These are phyloP conservation scores for Delia radicum DNA, from an alignment of 1,140 invertebrate species.

Conservation along the genomic window DNA sequence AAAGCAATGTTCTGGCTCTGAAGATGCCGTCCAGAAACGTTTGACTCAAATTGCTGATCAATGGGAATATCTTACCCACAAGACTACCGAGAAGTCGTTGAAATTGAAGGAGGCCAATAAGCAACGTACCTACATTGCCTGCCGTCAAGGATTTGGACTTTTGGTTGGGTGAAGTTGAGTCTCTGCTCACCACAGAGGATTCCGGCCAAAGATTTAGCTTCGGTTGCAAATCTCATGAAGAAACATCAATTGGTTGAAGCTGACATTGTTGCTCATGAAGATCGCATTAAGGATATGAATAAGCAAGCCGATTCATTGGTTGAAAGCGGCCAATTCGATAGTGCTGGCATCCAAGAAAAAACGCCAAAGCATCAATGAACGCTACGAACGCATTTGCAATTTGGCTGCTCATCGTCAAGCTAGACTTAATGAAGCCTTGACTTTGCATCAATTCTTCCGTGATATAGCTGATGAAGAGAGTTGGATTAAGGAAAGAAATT, in stretches of 20 bases:
- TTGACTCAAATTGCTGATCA: constrained; percentile 95
- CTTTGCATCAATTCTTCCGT: constrained; percentile 97
- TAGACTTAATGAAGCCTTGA: constrained; percentile 92
- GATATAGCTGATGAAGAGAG: constrained; percentile 99
- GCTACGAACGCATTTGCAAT: constrained; percentile 91
- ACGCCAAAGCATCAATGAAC: constrained; percentile 88
- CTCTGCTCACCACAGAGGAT: constrained; percentile 93
- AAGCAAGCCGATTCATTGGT: constrained; percentile 90
- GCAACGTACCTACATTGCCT: constrained; percentile 97
- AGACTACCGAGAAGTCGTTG: constrained; percentile 96
- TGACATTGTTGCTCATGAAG: constrained; percentile 94
- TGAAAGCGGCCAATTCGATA: constrained; percentile 93
- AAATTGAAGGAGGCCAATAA: constrained; percentile 99
- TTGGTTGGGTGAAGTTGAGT: constrained; percentile 99
- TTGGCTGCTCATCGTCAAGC: constrained; percentile 88
- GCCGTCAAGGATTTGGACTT: constrained; percentile 99
- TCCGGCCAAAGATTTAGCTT: constrained; percentile 97
- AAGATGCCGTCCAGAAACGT: constrained; percentile 85
- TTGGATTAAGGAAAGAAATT: constrained; percentile 99
- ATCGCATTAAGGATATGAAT: constrained; percentile 95
- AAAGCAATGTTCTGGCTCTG: constrained; percentile 87
- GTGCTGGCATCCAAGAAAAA: constrained; percentile 90
- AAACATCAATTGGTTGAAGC: constrained; percentile 98
- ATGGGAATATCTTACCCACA: constrained; percentile 97
- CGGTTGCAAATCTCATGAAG: constrained; percentile 99